Evolutionary conservation across 2,797 vertebrate species (phyloP), one percentile per base, ranked within the genome.

Genomic region (Rachycentron canadum): DNA sequence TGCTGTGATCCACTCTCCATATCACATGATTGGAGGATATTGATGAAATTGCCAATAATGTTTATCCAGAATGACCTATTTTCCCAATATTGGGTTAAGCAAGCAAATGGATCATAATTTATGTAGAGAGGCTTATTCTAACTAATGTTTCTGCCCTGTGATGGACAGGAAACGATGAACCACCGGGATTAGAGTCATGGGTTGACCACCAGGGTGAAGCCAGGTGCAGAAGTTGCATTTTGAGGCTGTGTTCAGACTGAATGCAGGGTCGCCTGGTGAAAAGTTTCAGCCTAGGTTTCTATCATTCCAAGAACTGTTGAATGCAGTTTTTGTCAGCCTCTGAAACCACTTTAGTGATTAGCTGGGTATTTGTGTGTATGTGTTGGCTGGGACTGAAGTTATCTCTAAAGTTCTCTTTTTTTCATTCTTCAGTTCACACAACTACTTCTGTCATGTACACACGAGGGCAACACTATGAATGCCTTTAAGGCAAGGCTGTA

Each of bases 11-110:
- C 11, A 25, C 50, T 68, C 78, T 38, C 64, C 2, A 1, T 57
- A 57, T 78, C 64, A 69, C 73, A 77, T 63, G 77, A 76, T 32
- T 49, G 38, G 38, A 49, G 53, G 32, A 56, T 52, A 85, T 85
- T 76, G 84, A 87, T 78, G 79, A 52, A 71, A 80, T 50, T 9
- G 65, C 85, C 84, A 70, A 86, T 91, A 64, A 38, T 50, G 41
- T 80, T 87, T 85, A 65, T 66, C 53, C 47, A 36, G n/a, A 84
- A 76, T 82, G 78, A 69, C 81, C 78, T 49, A 45, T 64, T 86
- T 84, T 63, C 67, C 30, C 61, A 43, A 19, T 56, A 34, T 55
- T 47, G 23, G 40, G 40, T 53, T 53, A 40, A 73, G 38, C 43
- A 62, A 68, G 65, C 63, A 79, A 79, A 70, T 66, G 25, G 73